Evolutionary conservation across 2,113 vertebrate species (phyloP).

Genomic region (Nycticryphes semicollaris): DNA sequence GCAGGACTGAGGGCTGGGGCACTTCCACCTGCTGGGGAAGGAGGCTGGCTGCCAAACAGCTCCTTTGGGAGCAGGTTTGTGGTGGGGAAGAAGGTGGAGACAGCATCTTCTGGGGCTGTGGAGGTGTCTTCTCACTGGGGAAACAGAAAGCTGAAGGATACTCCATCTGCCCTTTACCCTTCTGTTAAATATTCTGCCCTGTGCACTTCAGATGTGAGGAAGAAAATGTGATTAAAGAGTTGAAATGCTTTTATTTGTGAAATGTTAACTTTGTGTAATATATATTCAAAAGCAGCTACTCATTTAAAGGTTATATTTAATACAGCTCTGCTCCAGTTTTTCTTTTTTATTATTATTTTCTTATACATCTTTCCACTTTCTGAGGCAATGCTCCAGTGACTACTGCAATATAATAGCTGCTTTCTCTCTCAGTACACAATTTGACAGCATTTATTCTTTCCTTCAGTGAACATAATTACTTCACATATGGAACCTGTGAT

Average conservation of each 20-base stretch:
- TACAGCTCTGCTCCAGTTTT: constrained; percentile 65
- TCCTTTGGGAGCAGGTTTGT: background rate
- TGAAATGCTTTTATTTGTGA: constrained; percentile 37
- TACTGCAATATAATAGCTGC: constrained; percentile 83
- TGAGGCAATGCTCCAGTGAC: constrained; percentile 78
- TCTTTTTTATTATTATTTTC: constrained; percentile 74
- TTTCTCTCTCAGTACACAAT: constrained; percentile 81
- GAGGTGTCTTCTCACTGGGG: background rate
- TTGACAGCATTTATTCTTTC: constrained; percentile 88
- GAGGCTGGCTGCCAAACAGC: background rate
- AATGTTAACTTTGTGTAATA: constrained; percentile 66
- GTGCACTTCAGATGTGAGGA: constrained; percentile 46
- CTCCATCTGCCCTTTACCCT: background rate
- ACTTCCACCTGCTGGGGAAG: too few relatives aligned
- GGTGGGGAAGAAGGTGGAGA: background rate
- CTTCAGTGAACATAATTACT: constrained; percentile 88
- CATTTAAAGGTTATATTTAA: constrained; percentile 76
- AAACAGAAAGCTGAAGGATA: background rate
- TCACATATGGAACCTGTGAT: constrained; percentile 87
- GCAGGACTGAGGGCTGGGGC: background rate
- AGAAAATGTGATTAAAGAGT: constrained; percentile 27
- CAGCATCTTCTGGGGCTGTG: background rate
- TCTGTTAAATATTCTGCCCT: background rate
- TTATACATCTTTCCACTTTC: constrained; percentile 79
- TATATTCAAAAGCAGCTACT: constrained; percentile 66